These are phyloP conservation scores for Stenopsyche tienmushanensis DNA, from an alignment of 1,140 invertebrate species.

Conservation along the genomic window DNA sequence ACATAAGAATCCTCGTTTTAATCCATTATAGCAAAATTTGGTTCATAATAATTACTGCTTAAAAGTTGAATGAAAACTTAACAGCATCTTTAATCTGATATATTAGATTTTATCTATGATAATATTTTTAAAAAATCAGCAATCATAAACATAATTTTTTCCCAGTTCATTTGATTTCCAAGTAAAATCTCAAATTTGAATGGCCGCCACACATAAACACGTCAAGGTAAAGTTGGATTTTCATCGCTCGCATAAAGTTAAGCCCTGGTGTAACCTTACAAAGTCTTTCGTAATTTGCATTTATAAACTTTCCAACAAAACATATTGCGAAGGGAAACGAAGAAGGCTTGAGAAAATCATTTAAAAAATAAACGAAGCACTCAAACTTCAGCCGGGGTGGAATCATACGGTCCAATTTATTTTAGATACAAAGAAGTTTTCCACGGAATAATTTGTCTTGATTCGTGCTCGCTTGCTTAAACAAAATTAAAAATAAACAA, in stretches of 20 bases:
- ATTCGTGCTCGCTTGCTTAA: slow-evolving; percentile 16
- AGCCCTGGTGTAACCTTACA: neutral
- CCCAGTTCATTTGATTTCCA: neutral
- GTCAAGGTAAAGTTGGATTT: neutral
- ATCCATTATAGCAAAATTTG: too few species aligned
- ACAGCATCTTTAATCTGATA: too few species aligned
- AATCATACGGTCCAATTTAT: slow-evolving; percentile 19
- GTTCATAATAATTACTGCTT: too few species aligned
- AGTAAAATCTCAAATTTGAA: neutral
- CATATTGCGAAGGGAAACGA: neutral
- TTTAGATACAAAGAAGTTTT: slow-evolving; percentile 6
- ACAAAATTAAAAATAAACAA: slow-evolving; percentile 22
- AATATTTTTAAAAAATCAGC: neutral
- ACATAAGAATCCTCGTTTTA: too few species aligned
- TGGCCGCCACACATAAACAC: neutral
- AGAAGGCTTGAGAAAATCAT: slow-evolving; percentile 9
- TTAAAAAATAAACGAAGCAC: slow-evolving; percentile 20
- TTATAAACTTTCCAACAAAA: slow-evolving; percentile 20
- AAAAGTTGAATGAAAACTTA: too few species aligned
- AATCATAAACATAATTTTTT: neutral
- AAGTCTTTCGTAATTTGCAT: slow-evolving; percentile 17
- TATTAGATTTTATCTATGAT: neutral
- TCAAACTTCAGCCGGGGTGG: slow-evolving; percentile 16
- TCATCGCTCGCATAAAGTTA: neutral
- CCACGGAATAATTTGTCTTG: slow-evolving; percentile 14